Base-by-base conservation (phyloP, 2,113 vertebrate genomes). In the Pedetes capensis region DNA sequence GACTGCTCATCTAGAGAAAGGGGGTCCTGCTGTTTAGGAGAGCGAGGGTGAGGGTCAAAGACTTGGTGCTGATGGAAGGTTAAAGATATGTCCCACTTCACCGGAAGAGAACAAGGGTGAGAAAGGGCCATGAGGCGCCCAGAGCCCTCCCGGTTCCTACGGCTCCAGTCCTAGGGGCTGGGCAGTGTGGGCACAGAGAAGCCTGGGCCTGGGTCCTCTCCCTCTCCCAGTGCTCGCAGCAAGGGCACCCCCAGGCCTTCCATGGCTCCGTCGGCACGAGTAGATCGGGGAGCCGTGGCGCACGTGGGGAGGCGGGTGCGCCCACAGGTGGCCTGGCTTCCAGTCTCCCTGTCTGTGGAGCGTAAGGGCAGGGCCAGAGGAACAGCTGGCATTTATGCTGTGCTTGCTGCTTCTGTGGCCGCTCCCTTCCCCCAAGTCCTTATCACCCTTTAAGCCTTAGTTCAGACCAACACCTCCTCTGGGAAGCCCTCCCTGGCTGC, bases 391-490 rank as follows among this genome's bases (percentile, higher is more conserved):
- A 0, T 34, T 39, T 2, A 0, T 61, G 22, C 34, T 27, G 55
- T 72, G 37, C 34, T 42, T 17, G 61, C 72, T 37, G 10, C 20
- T 13, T 64, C n/a, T 49, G 5, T 29, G 23, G 8, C 22, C 34
- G 39, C n/a, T 34, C 20, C 25, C 37, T 49, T 16, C 39, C 8
- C 32, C 82, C 47, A 83, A 10, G 29, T n/a, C 42, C 39, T 64
- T n/a, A n/a, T n/a, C 23, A 37, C 32, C 20, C 66, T 87, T 42
- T 49, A 53, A 11, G 23, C 47, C n/a, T 78, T 72, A 57, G 88
- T 22, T 72, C 47, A 47, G 90, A 5, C 74, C 34, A 72, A 53
- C 57, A 53, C 84, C 44, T 90, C 91, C 66, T 95, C 91, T 51
- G 74, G 61, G 96, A 85, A 80, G 51, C 81, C 74, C 37, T 80